phyloP scores from a whole-genome alignment of 37 sponge, comb jelly and placozoan species.

The Bolinopsis microptera region DNA sequence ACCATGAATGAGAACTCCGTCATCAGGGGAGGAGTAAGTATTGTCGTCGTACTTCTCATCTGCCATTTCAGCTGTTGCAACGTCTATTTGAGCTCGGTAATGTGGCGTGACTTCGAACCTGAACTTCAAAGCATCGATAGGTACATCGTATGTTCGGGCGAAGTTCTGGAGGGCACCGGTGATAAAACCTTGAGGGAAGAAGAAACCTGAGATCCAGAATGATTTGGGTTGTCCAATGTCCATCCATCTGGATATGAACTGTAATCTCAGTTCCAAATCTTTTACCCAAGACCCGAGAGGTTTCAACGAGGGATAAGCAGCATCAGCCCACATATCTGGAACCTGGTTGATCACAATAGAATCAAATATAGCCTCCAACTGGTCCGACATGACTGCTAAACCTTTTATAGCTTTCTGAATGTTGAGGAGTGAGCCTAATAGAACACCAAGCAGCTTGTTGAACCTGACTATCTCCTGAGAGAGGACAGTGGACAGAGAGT shows the following conservation, averaged over 20 bases:
- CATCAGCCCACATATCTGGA: conserved; percentile 87
- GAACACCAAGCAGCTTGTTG: conserved; percentile 86
- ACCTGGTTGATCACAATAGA: conserved; percentile 91
- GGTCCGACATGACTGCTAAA: conserved; percentile 97
- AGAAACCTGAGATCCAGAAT: conserved; percentile 99
- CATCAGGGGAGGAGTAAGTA: conserved; percentile 69
- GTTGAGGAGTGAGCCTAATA: conserved; percentile 74
- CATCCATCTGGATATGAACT: conserved; percentile 96
- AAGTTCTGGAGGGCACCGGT: conserved; percentile 98
- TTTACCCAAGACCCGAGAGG: conserved; percentile 96
- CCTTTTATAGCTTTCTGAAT: conserved; percentile 99
- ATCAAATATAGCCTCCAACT: conserved; percentile 91
- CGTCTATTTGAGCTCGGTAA: conserved; percentile 84
- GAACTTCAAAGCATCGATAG: conserved; percentile 95
- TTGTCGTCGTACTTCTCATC: conserved; percentile 6
- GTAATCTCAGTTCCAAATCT: conserved; percentile 86
- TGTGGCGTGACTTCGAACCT: conserved; percentile 69
- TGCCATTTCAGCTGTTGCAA: conserved; percentile 60
- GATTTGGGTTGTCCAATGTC: conserved; percentile 82
- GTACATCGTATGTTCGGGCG: conserved; percentile 93
- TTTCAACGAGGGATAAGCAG: conserved; percentile 97
- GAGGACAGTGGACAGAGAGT: conserved; percentile 91
- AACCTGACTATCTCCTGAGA: conserved; percentile 93
- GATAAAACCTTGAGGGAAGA: conserved; percentile 99
- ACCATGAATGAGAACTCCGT: conserved; percentile 94